Percentiles rank a stretch among this genome's conserved stretches.
phyloP scores from a whole-genome alignment of 1,140 invertebrate species.

The Stegodyphus dumicola region DNA sequence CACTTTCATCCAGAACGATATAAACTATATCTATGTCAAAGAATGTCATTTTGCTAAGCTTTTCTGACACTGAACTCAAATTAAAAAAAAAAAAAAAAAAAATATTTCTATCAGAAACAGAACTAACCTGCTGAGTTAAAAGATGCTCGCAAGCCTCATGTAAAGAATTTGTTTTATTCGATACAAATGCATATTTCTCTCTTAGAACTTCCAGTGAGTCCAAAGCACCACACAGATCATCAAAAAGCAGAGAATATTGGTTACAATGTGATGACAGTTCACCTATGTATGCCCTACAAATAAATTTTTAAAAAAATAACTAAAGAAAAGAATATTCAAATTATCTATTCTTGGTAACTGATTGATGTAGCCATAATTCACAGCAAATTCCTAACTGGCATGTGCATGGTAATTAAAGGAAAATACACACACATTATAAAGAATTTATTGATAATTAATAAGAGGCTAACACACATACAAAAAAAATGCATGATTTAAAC shows the following conservation, averaged over 20 bases:
- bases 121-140: conserved; percentile 80
- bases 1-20: too few relatives aligned
- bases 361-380: too few relatives aligned
- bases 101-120: background rate
- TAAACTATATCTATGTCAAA: too few relatives aligned
- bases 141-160: conserved; percentile 91
- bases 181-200: conserved; percentile 84
- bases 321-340: too few relatives aligned
- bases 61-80: background rate
- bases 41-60: too few relatives aligned
- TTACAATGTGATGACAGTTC: conserved; percentile 76
- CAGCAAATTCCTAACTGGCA: too few relatives aligned
- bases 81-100: background rate
- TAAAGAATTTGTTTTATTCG: conserved; percentile 88
- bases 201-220: conserved; percentile 78
- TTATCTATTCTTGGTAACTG: background rate
- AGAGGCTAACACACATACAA: too few relatives aligned
- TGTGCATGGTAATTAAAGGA: too few relatives aligned
- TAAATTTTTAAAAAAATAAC: too few relatives aligned
- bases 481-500: too few relatives aligned
- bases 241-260: conserved; percentile 78
- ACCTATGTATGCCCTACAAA: conserved; percentile 74
- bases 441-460: too few relatives aligned
- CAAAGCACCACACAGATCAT: conserved; percentile 79
- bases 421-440: too few relatives aligned